These are phyloP conservation scores for Drosophila recens DNA, from an alignment of 2,888 invertebrate genomes.

Conservation along the genomic window DNA sequence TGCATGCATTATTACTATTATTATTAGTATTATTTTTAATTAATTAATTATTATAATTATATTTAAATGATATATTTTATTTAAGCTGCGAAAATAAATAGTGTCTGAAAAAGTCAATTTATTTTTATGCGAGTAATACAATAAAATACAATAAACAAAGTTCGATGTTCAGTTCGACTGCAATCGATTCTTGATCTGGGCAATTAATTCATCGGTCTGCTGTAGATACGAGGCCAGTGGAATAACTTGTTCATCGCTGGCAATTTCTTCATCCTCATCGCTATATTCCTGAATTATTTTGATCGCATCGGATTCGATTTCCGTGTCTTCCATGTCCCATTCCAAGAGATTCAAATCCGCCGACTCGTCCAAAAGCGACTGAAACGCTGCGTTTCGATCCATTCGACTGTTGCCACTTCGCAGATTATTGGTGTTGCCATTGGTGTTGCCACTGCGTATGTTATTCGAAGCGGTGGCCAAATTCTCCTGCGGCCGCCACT, in stretches of 20 bases:
- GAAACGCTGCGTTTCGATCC: too few relatives aligned
- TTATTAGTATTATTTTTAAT: too few relatives aligned
- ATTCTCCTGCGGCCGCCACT: too few relatives aligned
- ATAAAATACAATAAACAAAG: too few relatives aligned
- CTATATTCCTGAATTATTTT: background rate
- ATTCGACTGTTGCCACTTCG: too few relatives aligned
- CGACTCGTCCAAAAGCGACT: too few relatives aligned
- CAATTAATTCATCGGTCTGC: constrained; percentile 24
- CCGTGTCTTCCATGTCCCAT: background rate
- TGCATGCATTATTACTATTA: too few relatives aligned
- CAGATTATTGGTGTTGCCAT: background rate
- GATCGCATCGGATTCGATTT: background rate
- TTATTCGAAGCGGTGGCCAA: background rate
- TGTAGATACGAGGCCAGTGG: constrained; percentile 8
- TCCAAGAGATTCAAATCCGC: background rate
- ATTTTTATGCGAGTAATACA: background rate
- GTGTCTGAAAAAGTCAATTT: background rate
- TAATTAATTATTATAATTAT: too few relatives aligned
- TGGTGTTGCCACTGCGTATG: background rate
- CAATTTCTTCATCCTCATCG: background rate
- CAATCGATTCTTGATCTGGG: background rate
- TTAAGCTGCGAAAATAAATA: background rate
- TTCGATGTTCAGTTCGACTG: too few relatives aligned
- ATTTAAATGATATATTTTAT: too few relatives aligned
- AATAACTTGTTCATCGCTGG: background rate